Evolutionary conservation across 2,888 invertebrate species (phyloP).

Genomic region (Glaucopsyche alexis): DNA sequence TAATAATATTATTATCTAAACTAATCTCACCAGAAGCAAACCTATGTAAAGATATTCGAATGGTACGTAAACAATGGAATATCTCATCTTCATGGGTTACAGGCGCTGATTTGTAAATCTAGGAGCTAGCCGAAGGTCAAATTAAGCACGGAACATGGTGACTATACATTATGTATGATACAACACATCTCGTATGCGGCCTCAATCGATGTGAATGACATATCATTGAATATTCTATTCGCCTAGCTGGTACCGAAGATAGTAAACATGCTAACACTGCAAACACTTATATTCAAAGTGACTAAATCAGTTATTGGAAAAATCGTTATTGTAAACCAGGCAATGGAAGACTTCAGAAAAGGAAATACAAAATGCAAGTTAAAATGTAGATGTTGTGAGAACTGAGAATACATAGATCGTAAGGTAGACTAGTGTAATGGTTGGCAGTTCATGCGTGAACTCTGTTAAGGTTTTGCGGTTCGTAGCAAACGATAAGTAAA

Average conservation of each 20-base stretch:
- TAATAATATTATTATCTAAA: not conserved
- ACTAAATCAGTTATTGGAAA: not conserved
- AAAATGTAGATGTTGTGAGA: slow-evolving; percentile 26
- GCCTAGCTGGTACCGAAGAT: slow-evolving; percentile 67
- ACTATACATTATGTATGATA: slow-evolving; percentile 68
- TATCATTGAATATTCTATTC: slow-evolving; percentile 76
- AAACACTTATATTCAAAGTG: slow-evolving; percentile 58
- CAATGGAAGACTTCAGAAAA: not conserved
- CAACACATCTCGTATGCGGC: slow-evolving; percentile 68
- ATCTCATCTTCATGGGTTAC: slow-evolving; percentile 23
- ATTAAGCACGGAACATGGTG: slow-evolving; percentile 53
- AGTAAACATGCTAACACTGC: slow-evolving; percentile 73
- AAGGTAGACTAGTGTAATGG: slow-evolving; percentile 17
- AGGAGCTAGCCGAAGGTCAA: slow-evolving; percentile 49
- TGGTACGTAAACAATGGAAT: not conserved
- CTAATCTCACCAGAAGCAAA: not conserved
- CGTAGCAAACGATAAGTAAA: slow-evolving; percentile 52
- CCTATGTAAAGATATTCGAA: not conserved
- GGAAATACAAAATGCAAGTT: slow-evolving; percentile 35
- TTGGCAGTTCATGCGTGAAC: slow-evolving; percentile 27
- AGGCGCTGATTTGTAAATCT: slow-evolving; percentile 21
- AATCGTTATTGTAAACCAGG: not conserved
- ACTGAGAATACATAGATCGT: slow-evolving; percentile 9
- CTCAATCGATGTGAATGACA: slow-evolving; percentile 76
- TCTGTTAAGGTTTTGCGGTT: slow-evolving; percentile 46